These are phyloP conservation scores for Rosalia funebris DNA, from an alignment of 2,888 invertebrate genomes.

Conservation along the genomic window DNA sequence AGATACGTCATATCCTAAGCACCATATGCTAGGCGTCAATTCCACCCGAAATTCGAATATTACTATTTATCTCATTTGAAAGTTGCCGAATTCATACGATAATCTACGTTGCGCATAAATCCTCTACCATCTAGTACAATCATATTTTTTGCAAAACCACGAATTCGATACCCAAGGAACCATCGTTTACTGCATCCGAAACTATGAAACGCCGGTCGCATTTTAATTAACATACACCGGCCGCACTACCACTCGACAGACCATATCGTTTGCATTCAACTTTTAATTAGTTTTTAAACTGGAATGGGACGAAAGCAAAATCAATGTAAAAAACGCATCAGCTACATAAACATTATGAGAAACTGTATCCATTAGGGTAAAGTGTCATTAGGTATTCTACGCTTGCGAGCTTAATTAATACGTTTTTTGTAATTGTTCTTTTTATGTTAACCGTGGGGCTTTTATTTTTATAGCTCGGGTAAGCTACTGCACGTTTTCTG, in stretches of 20 bases:
- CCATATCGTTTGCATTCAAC: not conserved
- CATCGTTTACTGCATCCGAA: too few relatives aligned
- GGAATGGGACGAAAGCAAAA: slow-evolving; percentile 7
- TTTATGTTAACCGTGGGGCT: not conserved
- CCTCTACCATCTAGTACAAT: too few relatives aligned
- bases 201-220: not conserved
- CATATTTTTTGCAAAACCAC: too few relatives aligned
- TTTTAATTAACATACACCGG: not conserved
- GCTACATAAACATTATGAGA: slow-evolving; percentile 20
- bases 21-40: too few relatives aligned
- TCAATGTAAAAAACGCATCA: slow-evolving; percentile 8
- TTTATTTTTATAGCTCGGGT: slow-evolving; percentile 15
- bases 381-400: slow-evolving; percentile 15
- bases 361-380: slow-evolving; percentile 5
- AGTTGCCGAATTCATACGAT: too few relatives aligned
- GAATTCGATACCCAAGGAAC: too few relatives aligned
- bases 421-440: slow-evolving; percentile 15
- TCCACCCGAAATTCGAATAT: too few relatives aligned
- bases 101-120: too few relatives aligned
- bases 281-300: not conserved
- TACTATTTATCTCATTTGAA: too few relatives aligned
- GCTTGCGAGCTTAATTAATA: slow-evolving; percentile 21
- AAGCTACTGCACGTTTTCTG: slow-evolving; percentile 10
- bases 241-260: not conserved
- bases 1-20: too few relatives aligned